A percentile compares a stretch with the other conserved stretches of the same genome.
phyloP scores from a whole-genome alignment of 2,888 invertebrate genomes.

The Xanthia icteritia region DNA sequence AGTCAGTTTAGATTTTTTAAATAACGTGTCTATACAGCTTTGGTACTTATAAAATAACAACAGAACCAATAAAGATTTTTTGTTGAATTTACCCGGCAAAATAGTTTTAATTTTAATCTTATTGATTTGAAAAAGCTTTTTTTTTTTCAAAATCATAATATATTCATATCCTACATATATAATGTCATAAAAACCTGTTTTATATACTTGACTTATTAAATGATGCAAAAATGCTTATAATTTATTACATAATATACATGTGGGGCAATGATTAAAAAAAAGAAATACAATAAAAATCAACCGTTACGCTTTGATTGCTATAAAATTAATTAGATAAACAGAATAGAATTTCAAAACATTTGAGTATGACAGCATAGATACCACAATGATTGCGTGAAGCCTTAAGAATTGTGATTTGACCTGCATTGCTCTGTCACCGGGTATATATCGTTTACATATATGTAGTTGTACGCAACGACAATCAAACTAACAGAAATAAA shows the following conservation, averaged over 20 bases:
- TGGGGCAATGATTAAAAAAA: no score
- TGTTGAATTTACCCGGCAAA: background rate
- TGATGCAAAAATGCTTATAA: background rate
- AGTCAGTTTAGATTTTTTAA: background rate
- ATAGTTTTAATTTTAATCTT: background rate
- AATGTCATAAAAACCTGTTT: background rate
- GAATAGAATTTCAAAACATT: background rate
- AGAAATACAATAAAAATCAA: conserved; percentile 3
- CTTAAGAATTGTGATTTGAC: conserved; percentile 30
- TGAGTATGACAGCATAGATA: background rate
- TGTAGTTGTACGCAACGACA: background rate
- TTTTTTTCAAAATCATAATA: background rate
- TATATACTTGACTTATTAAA: background rate
- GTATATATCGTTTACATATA: background rate
- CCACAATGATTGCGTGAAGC: conserved; percentile 27
- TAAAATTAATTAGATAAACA: conserved; percentile 10
- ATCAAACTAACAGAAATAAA: background rate
- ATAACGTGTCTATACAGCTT: background rate
- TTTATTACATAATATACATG: conserved; percentile 9
- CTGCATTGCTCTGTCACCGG: conserved; percentile 1
- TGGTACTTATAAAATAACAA: background rate
- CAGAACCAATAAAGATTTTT: background rate
- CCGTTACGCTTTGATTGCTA: background rate
- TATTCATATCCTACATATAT: background rate
- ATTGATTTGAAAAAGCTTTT: background rate